phyloP scores from a whole-genome alignment of 2,888 invertebrate species.

The Onthophagus sagittarius region DNA sequence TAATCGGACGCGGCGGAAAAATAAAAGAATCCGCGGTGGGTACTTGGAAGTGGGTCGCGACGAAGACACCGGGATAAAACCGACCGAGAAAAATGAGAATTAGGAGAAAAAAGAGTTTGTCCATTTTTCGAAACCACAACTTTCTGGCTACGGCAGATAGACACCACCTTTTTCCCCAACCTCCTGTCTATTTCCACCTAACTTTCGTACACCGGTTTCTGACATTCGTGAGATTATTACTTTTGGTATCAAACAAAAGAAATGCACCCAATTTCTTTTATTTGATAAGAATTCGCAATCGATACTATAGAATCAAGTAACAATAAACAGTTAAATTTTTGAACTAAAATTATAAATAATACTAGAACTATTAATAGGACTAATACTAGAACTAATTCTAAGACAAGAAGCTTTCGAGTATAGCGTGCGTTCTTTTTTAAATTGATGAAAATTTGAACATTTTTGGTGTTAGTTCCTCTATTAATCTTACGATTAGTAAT shows the following conservation, averaged over 20 bases:
- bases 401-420: too few species aligned
- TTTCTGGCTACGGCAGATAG: constrained; percentile 11
- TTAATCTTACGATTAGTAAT: too few species aligned
- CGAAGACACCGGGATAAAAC: background rate
- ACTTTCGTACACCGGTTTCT: constrained; percentile 15
- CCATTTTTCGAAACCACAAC: constrained; percentile 8
- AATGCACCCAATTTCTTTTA: too few species aligned
- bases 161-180: background rate
- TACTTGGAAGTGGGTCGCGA: background rate
- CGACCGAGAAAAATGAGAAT: background rate
- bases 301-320: too few species aligned
- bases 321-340: too few species aligned
- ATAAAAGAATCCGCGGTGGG: background rate
- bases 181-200: constrained; percentile 9
- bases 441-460: too few species aligned
- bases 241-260: background rate
- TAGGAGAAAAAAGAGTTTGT: background rate
- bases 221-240: constrained; percentile 16
- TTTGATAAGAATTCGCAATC: too few species aligned
- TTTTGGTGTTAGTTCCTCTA: too few species aligned
- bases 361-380: too few species aligned
- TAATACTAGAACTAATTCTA: too few species aligned
- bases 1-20: constrained; percentile 23
- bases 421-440: too few species aligned
- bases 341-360: too few species aligned